phyloP scores from a whole-genome alignment of 53 echinoderm and acorn worm species.

The Hippasteria phrygiana region DNA sequence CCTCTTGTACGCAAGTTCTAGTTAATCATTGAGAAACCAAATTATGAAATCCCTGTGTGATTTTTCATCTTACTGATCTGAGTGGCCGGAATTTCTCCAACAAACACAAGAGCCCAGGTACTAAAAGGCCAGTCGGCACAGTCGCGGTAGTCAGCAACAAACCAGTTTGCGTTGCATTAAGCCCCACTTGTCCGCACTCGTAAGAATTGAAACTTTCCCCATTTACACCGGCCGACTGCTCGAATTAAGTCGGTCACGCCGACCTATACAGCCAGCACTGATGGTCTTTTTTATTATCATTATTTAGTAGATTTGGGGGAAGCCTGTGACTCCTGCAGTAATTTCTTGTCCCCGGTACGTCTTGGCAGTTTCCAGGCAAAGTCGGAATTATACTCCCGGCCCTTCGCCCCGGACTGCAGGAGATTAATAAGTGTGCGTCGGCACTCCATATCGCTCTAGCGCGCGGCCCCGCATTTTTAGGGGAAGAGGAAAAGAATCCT shows the following conservation, averaged over 20 bases:
- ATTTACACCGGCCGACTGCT: slow-evolving; percentile 5
- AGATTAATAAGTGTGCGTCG: slow-evolving; percentile 48
- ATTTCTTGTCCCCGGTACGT: slow-evolving; percentile 30
- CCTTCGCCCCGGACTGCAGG: neutral
- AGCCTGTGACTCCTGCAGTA: neutral
- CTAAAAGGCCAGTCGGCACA: neutral
- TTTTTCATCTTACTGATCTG: neutral
- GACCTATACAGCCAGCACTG: neutral
- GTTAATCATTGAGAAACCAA: slow-evolving; percentile 39
- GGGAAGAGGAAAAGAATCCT: neutral
- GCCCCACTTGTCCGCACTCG: neutral
- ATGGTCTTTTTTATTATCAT: neutral
- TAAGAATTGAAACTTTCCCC: slow-evolving; percentile 16
- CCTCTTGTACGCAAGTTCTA: no score
- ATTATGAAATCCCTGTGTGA: neutral
- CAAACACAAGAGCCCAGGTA: neutral
- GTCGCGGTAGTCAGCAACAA: neutral
- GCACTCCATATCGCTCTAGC: slow-evolving; percentile 19
- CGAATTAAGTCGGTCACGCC: neutral
- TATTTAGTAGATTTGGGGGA: no score
- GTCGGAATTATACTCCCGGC: slow-evolving; percentile 28
- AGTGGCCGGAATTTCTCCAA: neutral
- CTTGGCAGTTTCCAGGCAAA: slow-evolving; percentile 45
- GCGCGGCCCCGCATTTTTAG: neutral
- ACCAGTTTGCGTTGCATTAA: slow-evolving; percentile 46